Evolutionary conservation across 1,140 invertebrate species (phyloP).

Genomic region (Monomorium pharaonis): DNA sequence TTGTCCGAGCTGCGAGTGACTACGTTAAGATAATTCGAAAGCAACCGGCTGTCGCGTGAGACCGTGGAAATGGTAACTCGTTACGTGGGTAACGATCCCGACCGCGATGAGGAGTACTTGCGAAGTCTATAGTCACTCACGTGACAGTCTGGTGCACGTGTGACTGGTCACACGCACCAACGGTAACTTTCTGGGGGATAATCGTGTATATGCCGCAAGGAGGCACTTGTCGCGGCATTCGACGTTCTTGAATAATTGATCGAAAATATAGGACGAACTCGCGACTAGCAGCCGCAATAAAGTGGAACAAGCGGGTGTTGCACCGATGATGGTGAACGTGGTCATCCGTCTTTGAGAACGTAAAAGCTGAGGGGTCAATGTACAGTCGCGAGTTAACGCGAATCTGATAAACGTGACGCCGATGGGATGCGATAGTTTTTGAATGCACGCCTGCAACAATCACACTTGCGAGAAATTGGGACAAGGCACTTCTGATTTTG

Average conservation of each 20-base stretch:
- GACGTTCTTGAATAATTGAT: slow-evolving; percentile 75
- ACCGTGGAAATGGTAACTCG: slow-evolving; percentile 64
- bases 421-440: slow-evolving; percentile 28
- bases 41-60: slow-evolving; percentile 20
- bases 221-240: slow-evolving; percentile 35
- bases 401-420: not conserved
- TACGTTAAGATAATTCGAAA: not conserved
- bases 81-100: slow-evolving; percentile 66
- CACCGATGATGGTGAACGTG: slow-evolving; percentile 31
- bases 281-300: slow-evolving; percentile 62
- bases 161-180: slow-evolving; percentile 59
- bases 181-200: slow-evolving; percentile 30
- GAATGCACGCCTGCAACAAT: not conserved
- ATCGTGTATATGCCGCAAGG: not conserved
- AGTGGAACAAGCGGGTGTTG: slow-evolving; percentile 59
- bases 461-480: not conserved
- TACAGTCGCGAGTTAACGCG: slow-evolving; percentile 40
- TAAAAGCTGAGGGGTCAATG: slow-evolving; percentile 59
- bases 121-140: slow-evolving; percentile 55
- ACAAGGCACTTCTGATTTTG: not conserved
- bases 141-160: slow-evolving; percentile 61
- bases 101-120: slow-evolving; percentile 44
- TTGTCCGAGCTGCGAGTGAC: not conserved
- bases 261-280: slow-evolving; percentile 75
- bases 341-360: slow-evolving; percentile 22